Evolutionary conservation across 2,113 vertebrate genomes (phyloP).

Genomic region (Eublepharis macularius): DNA sequence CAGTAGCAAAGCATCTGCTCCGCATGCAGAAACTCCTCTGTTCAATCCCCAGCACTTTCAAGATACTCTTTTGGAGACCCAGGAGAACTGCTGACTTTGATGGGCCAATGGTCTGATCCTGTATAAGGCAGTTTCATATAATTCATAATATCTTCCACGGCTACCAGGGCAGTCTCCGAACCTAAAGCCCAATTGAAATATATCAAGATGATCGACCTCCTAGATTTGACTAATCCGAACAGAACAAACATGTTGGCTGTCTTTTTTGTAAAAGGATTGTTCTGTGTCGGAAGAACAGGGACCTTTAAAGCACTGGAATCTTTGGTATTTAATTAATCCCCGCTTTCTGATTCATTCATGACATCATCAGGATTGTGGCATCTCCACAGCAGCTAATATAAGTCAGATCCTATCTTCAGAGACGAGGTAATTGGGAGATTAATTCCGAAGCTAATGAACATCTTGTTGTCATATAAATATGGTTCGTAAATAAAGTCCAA

Average conservation of each 20-base stretch:
- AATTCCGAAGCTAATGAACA: constrained; percentile 12
- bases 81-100: too few species aligned
- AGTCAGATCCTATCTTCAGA: constrained; percentile 33
- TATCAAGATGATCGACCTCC: too few species aligned
- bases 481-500: constrained; percentile 3
- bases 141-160: too few species aligned
- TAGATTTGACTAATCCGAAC: too few species aligned
- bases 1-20: too few species aligned
- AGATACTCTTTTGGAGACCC: too few species aligned
- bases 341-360: constrained; percentile 29
- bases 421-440: not conserved
- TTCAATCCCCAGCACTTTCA: too few species aligned
- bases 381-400: constrained; percentile 47
- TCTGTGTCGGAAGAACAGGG: not conserved
- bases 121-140: too few species aligned
- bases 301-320: not conserved
- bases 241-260: not conserved
- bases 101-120: too few species aligned
- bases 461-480: constrained; percentile 17
- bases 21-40: too few species aligned
- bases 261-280: not conserved
- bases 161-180: too few species aligned
- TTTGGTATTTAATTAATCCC: constrained; percentile 7
- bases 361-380: constrained; percentile 57
- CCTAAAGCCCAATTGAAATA: too few species aligned